These are phyloP conservation scores for Halictus rubicundus DNA, from an alignment of 1,140 invertebrate species.

Conservation along the genomic window DNA sequence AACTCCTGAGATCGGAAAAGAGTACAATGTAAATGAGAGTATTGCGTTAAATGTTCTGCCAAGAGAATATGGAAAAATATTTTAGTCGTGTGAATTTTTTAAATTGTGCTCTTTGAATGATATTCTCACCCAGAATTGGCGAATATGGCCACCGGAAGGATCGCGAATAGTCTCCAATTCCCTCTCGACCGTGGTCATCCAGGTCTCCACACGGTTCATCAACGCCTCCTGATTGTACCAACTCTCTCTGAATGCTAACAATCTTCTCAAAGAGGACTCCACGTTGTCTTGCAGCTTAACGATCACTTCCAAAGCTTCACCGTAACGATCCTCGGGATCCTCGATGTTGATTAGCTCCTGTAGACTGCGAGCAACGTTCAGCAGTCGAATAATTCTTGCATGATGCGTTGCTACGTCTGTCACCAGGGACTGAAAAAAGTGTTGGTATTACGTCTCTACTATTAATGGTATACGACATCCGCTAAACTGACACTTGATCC, in stretches of 20 bases:
- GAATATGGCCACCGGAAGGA: conserved; percentile 85
- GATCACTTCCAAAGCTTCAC: conserved; percentile 85
- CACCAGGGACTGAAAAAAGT: conserved; percentile 83
- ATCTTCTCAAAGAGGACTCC: conserved; percentile 84
- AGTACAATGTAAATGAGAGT: too few species aligned
- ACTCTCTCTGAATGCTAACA: conserved; percentile 87
- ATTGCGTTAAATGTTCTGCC: too few species aligned
- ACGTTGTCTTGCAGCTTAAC: conserved; percentile 87
- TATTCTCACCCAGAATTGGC: conserved; percentile 87
- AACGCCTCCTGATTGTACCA: conserved; percentile 88
- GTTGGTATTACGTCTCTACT: not conserved
- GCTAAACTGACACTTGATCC: not conserved
- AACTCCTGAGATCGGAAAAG: conserved; percentile 82
- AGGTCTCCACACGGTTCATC: conserved; percentile 87
- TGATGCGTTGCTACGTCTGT: conserved; percentile 89
- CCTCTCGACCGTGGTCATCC: conserved; percentile 86
- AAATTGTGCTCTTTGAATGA: too few species aligned
- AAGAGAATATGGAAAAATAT: too few species aligned
- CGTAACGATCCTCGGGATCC: conserved; percentile 86
- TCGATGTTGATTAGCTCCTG: conserved; percentile 87
- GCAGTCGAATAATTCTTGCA: conserved; percentile 86
- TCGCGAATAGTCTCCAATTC: conserved; percentile 81
- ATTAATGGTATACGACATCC: not conserved
- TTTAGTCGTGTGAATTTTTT: too few species aligned
- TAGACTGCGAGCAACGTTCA: conserved; percentile 87